These are phyloP conservation scores for Rhingia rostrata DNA, from an alignment of 2,888 invertebrate genomes.

Conservation along the genomic window DNA sequence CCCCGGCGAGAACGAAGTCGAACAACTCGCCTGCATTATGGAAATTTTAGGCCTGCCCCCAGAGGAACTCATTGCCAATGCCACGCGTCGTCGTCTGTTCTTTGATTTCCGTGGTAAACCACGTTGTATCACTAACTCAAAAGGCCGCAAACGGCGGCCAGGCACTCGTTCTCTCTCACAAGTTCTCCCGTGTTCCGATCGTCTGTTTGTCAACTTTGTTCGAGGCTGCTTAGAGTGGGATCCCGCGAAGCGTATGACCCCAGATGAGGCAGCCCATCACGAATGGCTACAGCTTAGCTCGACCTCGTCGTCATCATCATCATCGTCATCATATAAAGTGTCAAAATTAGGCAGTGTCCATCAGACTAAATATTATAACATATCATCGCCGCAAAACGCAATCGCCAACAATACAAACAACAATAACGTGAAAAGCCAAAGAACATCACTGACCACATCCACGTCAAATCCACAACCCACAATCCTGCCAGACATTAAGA, in stretches of 20 bases:
- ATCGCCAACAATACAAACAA: constrained; percentile 79
- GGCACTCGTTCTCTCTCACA: constrained; percentile 91
- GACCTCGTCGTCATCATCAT: constrained; percentile 81
- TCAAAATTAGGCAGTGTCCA: constrained; percentile 70
- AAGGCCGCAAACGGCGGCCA: constrained; percentile 95
- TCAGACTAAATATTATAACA: constrained; percentile 80
- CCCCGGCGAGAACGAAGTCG: constrained; percentile 98
- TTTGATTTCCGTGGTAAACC: constrained; percentile 95
- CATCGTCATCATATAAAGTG: constrained; percentile 76
- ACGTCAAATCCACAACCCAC: constrained; percentile 78
- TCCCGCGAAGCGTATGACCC: constrained; percentile 94
- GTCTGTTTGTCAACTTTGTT: constrained; percentile 95
- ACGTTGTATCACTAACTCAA: constrained; percentile 95
- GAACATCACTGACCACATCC: constrained; percentile 74
- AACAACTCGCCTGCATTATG: constrained; percentile 98
- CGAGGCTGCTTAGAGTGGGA: constrained; percentile 97
- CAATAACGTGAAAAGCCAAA: constrained; percentile 77
- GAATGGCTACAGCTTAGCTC: constrained; percentile 90
- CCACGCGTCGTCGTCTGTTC: constrained; percentile 92
- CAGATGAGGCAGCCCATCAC: constrained; percentile 94
- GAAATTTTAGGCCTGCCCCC: constrained; percentile 96
- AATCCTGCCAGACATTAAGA: constrained; percentile 82
- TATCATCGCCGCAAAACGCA: constrained; percentile 79
- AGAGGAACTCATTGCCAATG: constrained; percentile 91
- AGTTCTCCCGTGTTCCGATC: constrained; percentile 93